Evolutionary conservation across 1,140 invertebrate genomes (phyloP).

Genomic region (Helicoverpa zea): DNA sequence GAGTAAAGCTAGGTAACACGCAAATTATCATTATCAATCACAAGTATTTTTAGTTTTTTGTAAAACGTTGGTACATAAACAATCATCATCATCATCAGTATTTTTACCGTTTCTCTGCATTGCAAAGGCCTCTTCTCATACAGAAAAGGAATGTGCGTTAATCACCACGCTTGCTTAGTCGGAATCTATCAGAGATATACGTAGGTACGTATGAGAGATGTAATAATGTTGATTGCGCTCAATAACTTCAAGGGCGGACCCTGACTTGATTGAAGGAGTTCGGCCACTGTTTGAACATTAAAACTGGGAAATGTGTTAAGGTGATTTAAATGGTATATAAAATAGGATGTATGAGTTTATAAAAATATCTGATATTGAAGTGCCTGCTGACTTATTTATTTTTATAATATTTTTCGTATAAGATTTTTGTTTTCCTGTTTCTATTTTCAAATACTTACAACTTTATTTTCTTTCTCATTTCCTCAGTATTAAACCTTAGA

Average conservation of each 20-base stretch:
- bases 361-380: no score
- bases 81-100: background rate
- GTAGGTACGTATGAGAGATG: background rate
- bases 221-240: conserved; percentile 36
- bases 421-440: no score
- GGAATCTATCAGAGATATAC: background rate
- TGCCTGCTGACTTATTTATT: no score
- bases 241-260: conserved; percentile 17
- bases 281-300: conserved; percentile 3
- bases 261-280: conserved; percentile 34
- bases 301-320: background rate
- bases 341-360: no score
- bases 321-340: no score
- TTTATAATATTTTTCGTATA: no score
- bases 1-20: no score
- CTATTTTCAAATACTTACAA: no score
- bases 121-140: background rate
- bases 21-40: no score
- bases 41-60: no score
- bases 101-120: background rate
- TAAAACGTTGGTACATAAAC: background rate
- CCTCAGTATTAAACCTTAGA: no score
- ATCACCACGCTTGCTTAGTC: background rate
- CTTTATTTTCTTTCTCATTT: no score
- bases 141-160: background rate